Conservation (phyloP, 2,797 vertebrate species). For the Ctenosaura bakeri region DNA sequence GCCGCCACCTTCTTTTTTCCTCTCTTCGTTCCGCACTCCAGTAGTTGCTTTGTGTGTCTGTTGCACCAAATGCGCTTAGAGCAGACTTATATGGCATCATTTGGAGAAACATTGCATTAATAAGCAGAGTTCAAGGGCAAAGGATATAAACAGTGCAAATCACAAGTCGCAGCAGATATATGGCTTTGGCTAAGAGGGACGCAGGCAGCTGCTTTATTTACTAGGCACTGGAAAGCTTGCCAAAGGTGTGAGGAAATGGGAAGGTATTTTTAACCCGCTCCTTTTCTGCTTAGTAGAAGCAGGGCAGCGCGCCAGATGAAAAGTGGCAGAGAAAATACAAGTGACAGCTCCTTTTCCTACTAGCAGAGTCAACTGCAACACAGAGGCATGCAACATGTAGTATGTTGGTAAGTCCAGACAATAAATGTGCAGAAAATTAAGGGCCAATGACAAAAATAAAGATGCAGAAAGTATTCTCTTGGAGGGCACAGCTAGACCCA, state of each 20-base stretch:
- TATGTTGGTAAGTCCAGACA: neutral
- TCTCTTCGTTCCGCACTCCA: conserved; percentile 73
- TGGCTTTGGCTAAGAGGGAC: conserved; percentile 87
- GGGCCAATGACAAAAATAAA: neutral
- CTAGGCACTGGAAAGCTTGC: conserved; percentile 79
- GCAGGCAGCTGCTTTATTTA: conserved; percentile 85
- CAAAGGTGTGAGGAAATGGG: conserved; percentile 72
- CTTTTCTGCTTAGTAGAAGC: conserved; percentile 61
- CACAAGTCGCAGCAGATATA: conserved; percentile 88
- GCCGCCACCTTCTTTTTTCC: neutral
- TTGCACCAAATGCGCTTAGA: conserved; percentile 81
- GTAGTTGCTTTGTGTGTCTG: conserved; percentile 75
- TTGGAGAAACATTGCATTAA: conserved; percentile 89
- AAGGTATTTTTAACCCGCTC: conserved; percentile 72
- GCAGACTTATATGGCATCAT: conserved; percentile 86
- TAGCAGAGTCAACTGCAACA: neutral
- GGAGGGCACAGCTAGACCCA: neutral
- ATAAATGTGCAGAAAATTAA: neutral
- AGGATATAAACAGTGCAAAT: conserved; percentile 88
- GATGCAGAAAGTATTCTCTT: neutral
- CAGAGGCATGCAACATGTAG: too few species aligned
- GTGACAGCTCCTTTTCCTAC: conserved; percentile 39
- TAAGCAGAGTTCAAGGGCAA: conserved; percentile 91
- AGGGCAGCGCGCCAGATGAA: conserved; percentile 58
- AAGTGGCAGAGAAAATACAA: conserved; percentile 20